Conservation (phyloP, 2,888 invertebrate genomes). For the Emmelina monodactyla region DNA sequence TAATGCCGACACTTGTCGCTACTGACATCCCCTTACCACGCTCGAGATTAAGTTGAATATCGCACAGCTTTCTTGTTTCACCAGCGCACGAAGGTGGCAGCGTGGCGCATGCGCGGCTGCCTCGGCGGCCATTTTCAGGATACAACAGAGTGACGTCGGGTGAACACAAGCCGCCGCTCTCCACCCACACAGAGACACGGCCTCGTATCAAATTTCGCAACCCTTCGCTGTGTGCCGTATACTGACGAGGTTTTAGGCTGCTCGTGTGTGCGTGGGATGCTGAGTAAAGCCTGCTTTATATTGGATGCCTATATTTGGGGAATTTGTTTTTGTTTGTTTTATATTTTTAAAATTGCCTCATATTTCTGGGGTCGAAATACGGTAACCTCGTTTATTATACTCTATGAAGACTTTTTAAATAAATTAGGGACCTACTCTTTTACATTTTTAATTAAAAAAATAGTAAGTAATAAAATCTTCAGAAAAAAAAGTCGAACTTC, state of each 20-base stretch:
- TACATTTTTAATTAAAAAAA: too few relatives aligned
- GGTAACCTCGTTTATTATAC: too few relatives aligned
- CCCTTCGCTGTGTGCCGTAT: not conserved
- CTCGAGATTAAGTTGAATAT: slow-evolving; percentile 15
- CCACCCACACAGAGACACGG: not conserved
- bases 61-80: not conserved
- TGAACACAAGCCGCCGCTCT: slow-evolving; percentile 20
- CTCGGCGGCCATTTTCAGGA: slow-evolving; percentile 55
- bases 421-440: too few relatives aligned
- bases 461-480: too few relatives aligned
- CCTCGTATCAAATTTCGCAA: too few relatives aligned
- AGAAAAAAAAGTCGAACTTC: too few relatives aligned
- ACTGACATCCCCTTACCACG: slow-evolving; percentile 7
- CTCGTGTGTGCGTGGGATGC: slow-evolving; percentile 31
- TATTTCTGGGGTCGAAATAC: not conserved
- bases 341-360: not conserved
- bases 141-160: slow-evolving; percentile 26
- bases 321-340: slow-evolving; percentile 23
- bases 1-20: slow-evolving; percentile 15
- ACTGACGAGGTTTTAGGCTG: slow-evolving; percentile 15
- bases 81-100: slow-evolving; percentile 6
- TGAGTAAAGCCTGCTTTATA: slow-evolving; percentile 37
- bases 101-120: slow-evolving; percentile 36
- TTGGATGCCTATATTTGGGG: too few relatives aligned
- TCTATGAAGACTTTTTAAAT: too few relatives aligned